Percentiles rank a stretch among this genome's conserved stretches.
phyloP scores from a whole-genome alignment of 2,888 invertebrate species.

The Andrena minutula region DNA sequence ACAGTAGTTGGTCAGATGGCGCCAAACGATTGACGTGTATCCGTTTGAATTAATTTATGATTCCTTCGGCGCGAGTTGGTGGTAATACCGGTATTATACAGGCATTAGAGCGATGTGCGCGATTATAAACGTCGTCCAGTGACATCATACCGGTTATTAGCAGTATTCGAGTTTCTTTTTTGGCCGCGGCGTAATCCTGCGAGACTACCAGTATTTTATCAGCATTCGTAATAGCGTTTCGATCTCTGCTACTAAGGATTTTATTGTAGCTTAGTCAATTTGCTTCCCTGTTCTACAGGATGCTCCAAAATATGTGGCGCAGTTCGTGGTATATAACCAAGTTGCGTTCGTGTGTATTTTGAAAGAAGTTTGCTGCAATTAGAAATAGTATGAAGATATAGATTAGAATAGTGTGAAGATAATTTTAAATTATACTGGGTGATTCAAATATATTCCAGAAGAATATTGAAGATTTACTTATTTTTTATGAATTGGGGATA shows the following conservation, averaged over 20 bases:
- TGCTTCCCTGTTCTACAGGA: background rate
- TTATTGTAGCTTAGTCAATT: background rate
- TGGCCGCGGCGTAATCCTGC: background rate
- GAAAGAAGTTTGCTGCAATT: background rate
- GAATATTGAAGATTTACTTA: no score
- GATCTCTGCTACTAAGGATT: background rate
- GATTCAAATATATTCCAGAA: no score
- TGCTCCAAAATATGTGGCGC: background rate
- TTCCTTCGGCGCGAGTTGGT: background rate
- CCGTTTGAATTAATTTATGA: background rate
- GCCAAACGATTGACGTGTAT: background rate
- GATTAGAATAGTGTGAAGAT: no score
- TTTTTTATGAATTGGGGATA: no score
- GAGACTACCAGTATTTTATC: conserved; percentile 5
- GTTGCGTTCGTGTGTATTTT: background rate
- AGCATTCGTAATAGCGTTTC: background rate
- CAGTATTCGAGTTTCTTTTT: background rate
- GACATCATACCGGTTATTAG: conserved; percentile 5
- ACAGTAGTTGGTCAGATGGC: background rate
- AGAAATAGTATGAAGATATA: background rate
- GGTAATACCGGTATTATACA: conserved; percentile 10
- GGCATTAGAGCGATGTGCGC: background rate
- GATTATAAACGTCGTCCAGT: conserved; percentile 1
- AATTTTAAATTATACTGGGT: no score
- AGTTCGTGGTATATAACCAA: background rate